Base-by-base conservation (phyloP, 2,113 vertebrate genomes). In the Setophaga kirtlandii region DNA sequence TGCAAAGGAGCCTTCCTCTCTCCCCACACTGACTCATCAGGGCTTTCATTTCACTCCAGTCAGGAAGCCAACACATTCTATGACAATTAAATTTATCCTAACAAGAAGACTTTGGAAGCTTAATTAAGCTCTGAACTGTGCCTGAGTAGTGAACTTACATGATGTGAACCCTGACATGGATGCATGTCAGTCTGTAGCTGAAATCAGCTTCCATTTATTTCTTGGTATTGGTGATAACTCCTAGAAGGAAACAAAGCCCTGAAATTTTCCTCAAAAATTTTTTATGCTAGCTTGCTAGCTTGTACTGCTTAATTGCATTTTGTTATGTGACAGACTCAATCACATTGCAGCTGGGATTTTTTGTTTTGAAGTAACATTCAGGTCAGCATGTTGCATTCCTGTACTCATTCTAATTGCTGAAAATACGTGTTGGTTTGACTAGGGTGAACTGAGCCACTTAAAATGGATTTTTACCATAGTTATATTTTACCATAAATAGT, bases 1-100 rank as follows among this genome's bases (percentile, higher is more conserved):
- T 55, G 86, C 39, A 58, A 65, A 69, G 76, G 76, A 96, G 47
- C 42, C 23, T 47, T 83, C 68, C 60, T 55, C 68, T 53, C 70
- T 23, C 17, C 6, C 52, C 1, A 1, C 42, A 44, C 42, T 92
- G 91, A 93, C 73, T 94, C 94, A 93, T 58, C 56, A 28, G 46
- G 56, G 27, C 60, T 92, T 91, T 87, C 83, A n/a, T 90, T 84
- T 83, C 31, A 25, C 62, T 46, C 35, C 1, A 8, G 81, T 75
- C 69, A 84, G 74, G 73, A 91, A 87, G 62, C 53, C 81, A 89
- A 58, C 80, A 31, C 64, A 41, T 87, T 82, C 75, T 50, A 22
- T 37, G 44, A 46, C 80, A 91, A 81, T 86, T 86, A 92, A 77
- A 92, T 71, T 86, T 77, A 67, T 64, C 60, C 53, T 89, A 87